Percentiles rank a stretch among this genome's conserved stretches.
These are phyloP conservation scores for Asobara japonica DNA, from an alignment of 1,140 invertebrate species.

Conservation along the genomic window DNA sequence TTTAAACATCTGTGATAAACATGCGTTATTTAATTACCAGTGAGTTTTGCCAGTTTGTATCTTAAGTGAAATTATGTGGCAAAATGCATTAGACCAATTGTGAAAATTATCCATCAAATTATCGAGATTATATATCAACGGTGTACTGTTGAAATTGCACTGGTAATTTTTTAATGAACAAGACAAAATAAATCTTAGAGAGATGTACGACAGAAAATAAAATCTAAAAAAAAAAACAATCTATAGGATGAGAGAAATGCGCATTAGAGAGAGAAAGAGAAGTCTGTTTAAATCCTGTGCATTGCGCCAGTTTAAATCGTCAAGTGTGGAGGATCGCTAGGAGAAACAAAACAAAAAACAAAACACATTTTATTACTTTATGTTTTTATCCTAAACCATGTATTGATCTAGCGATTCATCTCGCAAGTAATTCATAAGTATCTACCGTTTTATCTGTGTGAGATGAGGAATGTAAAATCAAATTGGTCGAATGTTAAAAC, in stretches of 20 bases:
- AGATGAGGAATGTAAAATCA: neutral
- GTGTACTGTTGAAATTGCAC: neutral
- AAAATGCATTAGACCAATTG: conserved; percentile 13
- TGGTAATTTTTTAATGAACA: conserved; percentile 22
- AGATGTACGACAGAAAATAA: conserved; percentile 49
- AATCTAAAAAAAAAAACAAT: conserved; percentile 24
- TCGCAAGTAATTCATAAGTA: conserved; percentile 33
- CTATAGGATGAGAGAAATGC: neutral
- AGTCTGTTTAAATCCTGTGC: conserved; percentile 37
- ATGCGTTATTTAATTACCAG: neutral
- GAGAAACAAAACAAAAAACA: no score
- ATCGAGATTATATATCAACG: neutral
- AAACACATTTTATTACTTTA: conserved; percentile 36
- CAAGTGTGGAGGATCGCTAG: conserved; percentile 25
- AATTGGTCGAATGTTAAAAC: neutral
- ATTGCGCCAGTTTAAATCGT: conserved; percentile 34
- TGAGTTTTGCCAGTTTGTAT: conserved; percentile 13
- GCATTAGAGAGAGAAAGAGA: conserved; percentile 38
- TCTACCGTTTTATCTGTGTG: conserved; percentile 25
- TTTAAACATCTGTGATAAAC: conserved; percentile 66
- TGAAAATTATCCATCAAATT: neutral
- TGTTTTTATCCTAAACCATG: conserved; percentile 31
- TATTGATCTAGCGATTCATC: conserved; percentile 35
- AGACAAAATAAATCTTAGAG: conserved; percentile 51
- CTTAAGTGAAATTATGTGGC: conserved; percentile 14